phyloP scores from a whole-genome alignment of 1,140 invertebrate species.

The Conopomorpha cramerella region DNA sequence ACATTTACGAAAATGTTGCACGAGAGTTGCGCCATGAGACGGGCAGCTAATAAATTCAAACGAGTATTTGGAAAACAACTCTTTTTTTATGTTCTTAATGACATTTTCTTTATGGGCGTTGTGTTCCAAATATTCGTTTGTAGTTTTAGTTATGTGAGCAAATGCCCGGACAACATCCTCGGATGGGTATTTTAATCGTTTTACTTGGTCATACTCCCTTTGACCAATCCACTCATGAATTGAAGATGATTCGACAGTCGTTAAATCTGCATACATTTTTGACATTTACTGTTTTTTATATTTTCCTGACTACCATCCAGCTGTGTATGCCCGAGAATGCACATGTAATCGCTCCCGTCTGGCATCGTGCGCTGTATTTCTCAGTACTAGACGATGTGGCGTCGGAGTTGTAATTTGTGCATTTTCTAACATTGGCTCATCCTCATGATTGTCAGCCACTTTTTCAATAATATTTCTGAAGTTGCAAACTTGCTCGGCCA shows the following conservation, averaged over 20 bases:
- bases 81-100: background rate
- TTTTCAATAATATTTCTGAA: constrained; percentile 5
- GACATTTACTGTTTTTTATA: background rate
- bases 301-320: constrained; percentile 9
- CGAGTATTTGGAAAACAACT: background rate
- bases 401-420: no score
- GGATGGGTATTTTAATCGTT: background rate
- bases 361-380: background rate
- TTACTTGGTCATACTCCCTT: background rate
- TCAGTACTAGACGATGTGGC: no score
- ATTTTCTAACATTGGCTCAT: background rate
- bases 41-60: background rate
- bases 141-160: background rate
- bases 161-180: background rate
- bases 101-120: background rate
- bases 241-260: background rate
- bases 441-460: background rate
- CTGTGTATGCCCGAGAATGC: constrained; percentile 9
- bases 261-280: background rate
- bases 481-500: constrained; percentile 9
- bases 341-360: constrained; percentile 7
- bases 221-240: background rate
- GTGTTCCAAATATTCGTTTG: background rate
- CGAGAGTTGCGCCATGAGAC: background rate
- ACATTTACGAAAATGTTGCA: background rate